These are phyloP conservation scores for Oncorhynchus keta DNA, from an alignment of 2,113 vertebrate genomes.

Conservation along the genomic window DNA sequence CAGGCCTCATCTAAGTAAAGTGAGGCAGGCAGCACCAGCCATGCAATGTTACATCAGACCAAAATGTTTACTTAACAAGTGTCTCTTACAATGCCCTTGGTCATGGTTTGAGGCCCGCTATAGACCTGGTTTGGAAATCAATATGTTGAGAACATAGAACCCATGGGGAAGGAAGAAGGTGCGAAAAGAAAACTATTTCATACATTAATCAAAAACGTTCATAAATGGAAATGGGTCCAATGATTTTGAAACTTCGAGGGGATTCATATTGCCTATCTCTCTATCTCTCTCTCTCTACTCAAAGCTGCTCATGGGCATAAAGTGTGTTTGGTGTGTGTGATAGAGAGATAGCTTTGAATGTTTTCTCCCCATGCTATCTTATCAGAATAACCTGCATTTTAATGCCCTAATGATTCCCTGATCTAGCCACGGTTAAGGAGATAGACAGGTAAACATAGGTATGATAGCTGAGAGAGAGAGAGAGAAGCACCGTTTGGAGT, in stretches of 20 bases:
- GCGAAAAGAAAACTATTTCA: background rate
- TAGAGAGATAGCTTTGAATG: conserved; percentile 5
- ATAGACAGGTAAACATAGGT: background rate
- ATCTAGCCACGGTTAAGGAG: conserved; percentile 30
- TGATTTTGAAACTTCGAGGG: conserved; percentile 21
- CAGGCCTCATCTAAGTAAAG: background rate
- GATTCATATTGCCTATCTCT: conserved; percentile 26
- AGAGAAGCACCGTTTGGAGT: background rate
- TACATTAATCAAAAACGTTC: background rate
- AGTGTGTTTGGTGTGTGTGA: conserved; percentile 11
- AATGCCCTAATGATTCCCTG: conserved; percentile 25
- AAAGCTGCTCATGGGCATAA: conserved; percentile 14
- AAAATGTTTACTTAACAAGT: background rate
- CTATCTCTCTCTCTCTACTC: conserved; percentile 9
- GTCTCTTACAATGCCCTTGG: background rate
- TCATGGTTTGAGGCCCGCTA: background rate
- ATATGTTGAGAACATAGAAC: background rate
- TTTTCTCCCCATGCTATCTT: conserved; percentile 35
- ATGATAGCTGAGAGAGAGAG: background rate
- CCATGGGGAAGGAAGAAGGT: background rate
- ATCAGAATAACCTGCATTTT: conserved; percentile 34
- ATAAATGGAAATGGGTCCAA: conserved; percentile 23
- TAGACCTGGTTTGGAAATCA: background rate
- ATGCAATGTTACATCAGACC: background rate
- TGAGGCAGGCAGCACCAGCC: conserved; percentile 9